Percentiles rank a stretch among this genome's conserved stretches.
Evolutionary conservation across 2,113 vertebrate genomes (phyloP).

Genomic region (Cyrtonyx montezumae): DNA sequence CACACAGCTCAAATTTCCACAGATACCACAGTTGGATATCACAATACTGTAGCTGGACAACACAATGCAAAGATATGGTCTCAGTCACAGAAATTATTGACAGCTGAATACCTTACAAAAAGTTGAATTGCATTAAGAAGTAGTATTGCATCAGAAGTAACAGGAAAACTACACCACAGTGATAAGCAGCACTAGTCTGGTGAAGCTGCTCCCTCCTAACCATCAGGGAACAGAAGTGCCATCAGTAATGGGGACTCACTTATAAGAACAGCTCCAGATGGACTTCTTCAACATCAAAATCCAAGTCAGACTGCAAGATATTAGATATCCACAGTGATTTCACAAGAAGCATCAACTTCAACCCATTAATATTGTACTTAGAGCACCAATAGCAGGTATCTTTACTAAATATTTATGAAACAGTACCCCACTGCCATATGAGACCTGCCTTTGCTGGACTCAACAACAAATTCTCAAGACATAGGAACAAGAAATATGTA

Average conservation of each 20-base stretch:
- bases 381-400: neutral
- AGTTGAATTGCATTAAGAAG: neutral
- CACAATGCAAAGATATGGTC: neutral
- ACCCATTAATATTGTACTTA: neutral
- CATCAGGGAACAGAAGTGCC: neutral
- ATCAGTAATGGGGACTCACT: neutral
- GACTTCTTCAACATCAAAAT: neutral
- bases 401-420: neutral
- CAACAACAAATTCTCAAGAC: neutral
- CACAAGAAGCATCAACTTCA: neutral
- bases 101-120: neutral
- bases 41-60: neutral
- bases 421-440: neutral
- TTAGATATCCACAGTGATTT: neutral
- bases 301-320: neutral
- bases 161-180: neutral
- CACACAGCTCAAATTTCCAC: neutral
- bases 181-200: neutral
- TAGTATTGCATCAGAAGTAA: neutral
- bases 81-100: conserved; percentile 24
- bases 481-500: neutral
- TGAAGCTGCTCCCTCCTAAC: neutral
- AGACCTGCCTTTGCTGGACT: neutral
- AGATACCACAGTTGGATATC: neutral
- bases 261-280: neutral